phyloP scores from a whole-genome alignment of 1,140 invertebrate genomes.

The Bombus waltoni region DNA sequence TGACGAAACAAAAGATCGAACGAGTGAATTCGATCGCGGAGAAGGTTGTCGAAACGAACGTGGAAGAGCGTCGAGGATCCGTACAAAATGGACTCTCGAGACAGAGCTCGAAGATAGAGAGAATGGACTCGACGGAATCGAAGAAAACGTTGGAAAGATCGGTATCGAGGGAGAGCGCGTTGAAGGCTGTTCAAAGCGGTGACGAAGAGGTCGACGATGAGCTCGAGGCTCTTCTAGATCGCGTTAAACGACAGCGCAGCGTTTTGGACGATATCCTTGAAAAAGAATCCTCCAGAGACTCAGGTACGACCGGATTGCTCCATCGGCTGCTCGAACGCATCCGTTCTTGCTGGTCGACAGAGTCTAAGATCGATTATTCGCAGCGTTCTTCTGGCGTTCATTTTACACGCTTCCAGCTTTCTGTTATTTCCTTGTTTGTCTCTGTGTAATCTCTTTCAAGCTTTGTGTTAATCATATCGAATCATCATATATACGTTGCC shows the following conservation, averaged over 20 bases:
- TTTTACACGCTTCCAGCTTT: background rate
- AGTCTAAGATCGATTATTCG: slow-evolving; percentile 8
- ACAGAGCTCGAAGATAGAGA: slow-evolving; percentile 66
- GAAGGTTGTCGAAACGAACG: slow-evolving; percentile 19
- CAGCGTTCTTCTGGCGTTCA: background rate
- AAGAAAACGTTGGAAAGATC: slow-evolving; percentile 54
- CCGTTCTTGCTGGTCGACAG: slow-evolving; percentile 30
- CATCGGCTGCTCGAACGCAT: slow-evolving; percentile 26
- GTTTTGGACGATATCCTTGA: slow-evolving; percentile 87
- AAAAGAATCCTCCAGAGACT: slow-evolving; percentile 83
- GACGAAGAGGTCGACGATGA: slow-evolving; percentile 84
- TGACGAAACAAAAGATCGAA: slow-evolving; percentile 23
- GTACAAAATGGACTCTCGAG: slow-evolving; percentile 46
- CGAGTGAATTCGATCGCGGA: slow-evolving; percentile 8
- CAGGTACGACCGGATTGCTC: slow-evolving; percentile 56
- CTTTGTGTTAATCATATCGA: background rate
- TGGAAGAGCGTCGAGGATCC: slow-evolving; percentile 12
- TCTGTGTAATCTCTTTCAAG: background rate
- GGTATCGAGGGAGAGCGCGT: slow-evolving; percentile 65
- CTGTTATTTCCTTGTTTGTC: background rate
- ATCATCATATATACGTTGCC: background rate
- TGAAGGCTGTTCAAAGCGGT: slow-evolving; percentile 57
- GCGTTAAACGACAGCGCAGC: slow-evolving; percentile 87
- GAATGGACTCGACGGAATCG: slow-evolving; percentile 58
- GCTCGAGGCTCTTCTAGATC: slow-evolving; percentile 85